Base-by-base conservation (phyloP, 2,113 vertebrate species). In the Colius striatus region DNA sequence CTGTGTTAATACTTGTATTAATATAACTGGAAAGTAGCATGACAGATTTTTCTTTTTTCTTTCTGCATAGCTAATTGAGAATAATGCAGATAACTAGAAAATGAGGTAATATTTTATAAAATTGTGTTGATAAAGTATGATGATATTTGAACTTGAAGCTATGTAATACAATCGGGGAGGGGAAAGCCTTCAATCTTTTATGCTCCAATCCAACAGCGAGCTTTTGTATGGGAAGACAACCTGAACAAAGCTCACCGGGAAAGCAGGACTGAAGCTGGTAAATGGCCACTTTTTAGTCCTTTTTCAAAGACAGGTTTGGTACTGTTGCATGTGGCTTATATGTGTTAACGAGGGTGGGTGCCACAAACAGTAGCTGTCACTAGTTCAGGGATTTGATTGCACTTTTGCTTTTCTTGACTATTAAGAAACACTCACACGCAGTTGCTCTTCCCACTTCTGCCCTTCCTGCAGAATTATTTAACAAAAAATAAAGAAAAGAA, bases 331-430 rank as follows among this genome's bases (percentile, higher is more conserved):
- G 65, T 92, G 95, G 72, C 91, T 95, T n/a, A 11, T 50, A 13
- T 26, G 38, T 54, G 80, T 78, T 87, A 92, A 71, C 1, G 11
- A 88, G 83, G 86, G 92, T 82, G 89, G 78, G 87, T 93, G 95
- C 96, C 96, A 91, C 93, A 93, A 75, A 74, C 66, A 57, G 79
- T 91, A 94, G 90, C 82, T 95, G 94, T 92, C 95, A 90, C 95
- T 90, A 94, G 92, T 96, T 97, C 97, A 98, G 98, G 97, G 97
- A 97, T 94, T 96, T 95, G 90, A 96, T 96, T 96, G 97, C 98
- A 98, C 98, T 98, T 98, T 97, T 96, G 93, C 91, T 97, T 95
- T 94, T 98, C 87, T 83, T 95, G 87, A 88, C 82, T 95, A 89
- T 97, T 96, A 87, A 85, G 77, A 81, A 61, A 95, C 90, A 90